A percentile compares a stretch with the other conserved stretches of the same genome.
These are phyloP conservation scores for Leptinotarsa peninsularis DNA, from an alignment of 2,888 invertebrate genomes.

Conservation along the genomic window DNA sequence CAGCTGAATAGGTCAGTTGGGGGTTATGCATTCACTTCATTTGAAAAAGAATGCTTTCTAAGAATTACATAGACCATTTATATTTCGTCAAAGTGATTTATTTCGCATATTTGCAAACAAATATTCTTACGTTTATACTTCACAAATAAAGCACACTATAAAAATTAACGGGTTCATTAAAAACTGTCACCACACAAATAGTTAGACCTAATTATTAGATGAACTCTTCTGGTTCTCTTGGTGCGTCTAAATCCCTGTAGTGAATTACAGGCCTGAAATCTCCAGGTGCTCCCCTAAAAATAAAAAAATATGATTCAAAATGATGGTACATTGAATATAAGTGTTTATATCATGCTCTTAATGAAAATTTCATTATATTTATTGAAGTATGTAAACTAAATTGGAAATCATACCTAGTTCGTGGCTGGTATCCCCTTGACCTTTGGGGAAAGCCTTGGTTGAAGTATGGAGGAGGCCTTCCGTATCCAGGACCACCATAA, in stretches of 20 bases:
- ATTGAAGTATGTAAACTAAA: background rate
- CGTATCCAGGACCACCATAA: conserved; percentile 57
- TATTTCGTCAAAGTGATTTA: background rate
- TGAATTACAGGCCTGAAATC: conserved; percentile 91
- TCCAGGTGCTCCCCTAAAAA: conserved; percentile 75
- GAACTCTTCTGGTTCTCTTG: conserved; percentile 90
- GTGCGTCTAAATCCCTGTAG: conserved; percentile 93
- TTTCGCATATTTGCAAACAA: background rate
- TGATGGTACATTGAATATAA: background rate
- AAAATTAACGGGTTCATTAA: conserved; percentile 19
- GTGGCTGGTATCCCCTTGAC: conserved; percentile 60
- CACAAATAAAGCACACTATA: conserved; percentile 18
- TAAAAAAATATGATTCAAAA: conserved; percentile 10
- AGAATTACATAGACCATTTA: no score
- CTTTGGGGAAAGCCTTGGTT: conserved; percentile 66
- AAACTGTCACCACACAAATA: conserved; percentile 40
- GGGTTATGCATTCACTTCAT: no score
- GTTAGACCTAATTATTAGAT: conserved; percentile 67
- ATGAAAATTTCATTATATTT: no score
- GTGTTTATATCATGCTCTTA: background rate
- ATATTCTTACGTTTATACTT: conserved; percentile 9
- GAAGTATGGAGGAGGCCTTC: conserved; percentile 68
- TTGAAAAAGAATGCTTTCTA: no score
- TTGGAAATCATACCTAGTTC: conserved; percentile 55
- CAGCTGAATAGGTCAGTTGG: no score